Conservation (phyloP, 37 sponge, comb jelly and placozoan genomes). For the Sycon ciliatum region DNA sequence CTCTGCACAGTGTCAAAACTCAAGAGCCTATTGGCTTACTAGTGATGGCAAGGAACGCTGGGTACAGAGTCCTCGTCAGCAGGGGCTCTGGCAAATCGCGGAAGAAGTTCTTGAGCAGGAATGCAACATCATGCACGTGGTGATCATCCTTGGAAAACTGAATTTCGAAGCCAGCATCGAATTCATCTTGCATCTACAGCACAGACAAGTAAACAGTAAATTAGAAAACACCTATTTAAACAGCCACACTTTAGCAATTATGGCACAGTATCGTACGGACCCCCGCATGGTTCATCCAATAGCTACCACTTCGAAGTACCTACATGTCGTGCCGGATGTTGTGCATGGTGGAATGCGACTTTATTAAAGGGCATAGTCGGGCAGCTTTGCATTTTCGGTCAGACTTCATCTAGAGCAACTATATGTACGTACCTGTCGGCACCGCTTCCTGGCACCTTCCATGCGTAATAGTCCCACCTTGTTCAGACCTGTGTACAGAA, state of each 20-base stretch:
- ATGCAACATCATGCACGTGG: slow-evolving; percentile 74
- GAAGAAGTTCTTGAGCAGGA: slow-evolving; percentile 69
- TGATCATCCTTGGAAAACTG: slow-evolving; percentile 36
- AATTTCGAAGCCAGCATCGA: not conserved
- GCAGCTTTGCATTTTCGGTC: too few species aligned
- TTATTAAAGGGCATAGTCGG: too few species aligned
- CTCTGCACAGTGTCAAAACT: too few species aligned
- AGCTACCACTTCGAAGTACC: too few species aligned
- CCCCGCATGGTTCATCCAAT: too few species aligned
- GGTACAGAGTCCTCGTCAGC: slow-evolving; percentile 50
- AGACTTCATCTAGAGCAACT: too few species aligned
- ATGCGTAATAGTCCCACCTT: slow-evolving; percentile 69
- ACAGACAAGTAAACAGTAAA: too few species aligned
- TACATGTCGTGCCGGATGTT: too few species aligned
- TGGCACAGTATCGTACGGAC: not conserved
- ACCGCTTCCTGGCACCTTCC: slow-evolving; percentile 56
- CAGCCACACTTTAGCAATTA: not conserved
- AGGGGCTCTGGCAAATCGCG: slow-evolving; percentile 75
- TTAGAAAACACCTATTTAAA: not conserved
- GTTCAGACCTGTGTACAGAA: slow-evolving; percentile 36
- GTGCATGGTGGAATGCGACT: too few species aligned
- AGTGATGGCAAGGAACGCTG: slow-evolving; percentile 50
- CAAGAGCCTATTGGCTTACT: too few species aligned
- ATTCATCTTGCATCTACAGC: not conserved
- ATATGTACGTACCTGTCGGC: too few species aligned